Base-by-base conservation (phyloP, 2,888 invertebrate species). In the Agapetus fuscipes region DNA sequence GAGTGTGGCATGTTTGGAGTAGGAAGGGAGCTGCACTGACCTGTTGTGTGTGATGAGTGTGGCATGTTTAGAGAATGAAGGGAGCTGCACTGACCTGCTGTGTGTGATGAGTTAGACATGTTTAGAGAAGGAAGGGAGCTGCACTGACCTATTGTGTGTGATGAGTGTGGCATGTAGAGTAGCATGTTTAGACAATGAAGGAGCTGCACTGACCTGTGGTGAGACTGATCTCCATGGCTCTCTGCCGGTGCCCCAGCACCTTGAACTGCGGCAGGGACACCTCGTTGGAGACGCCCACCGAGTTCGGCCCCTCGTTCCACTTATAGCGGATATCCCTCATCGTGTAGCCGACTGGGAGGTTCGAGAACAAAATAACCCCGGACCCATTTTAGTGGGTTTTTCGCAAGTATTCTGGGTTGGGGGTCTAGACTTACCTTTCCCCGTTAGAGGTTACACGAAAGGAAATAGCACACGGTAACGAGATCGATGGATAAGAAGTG, bases 241-340 rank as follows among this genome's bases (percentile, higher is more conserved):
- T 85, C 75, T 91, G 91, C 59, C 89, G 85, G 76, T 91, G 90
- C 62, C 93, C 93, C 71, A 93, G 83, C 70, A 93, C 91, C 80
- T 91, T 89, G 83, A 94, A 94, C 77, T 94, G 93, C 70, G 94
- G 93, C 68, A 94, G 83, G 61, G 90, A 89, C 71, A 93, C 90
- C 74, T 91, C 90, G 72, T 84, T 85, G 73, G 89, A 89, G 63
- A 93, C 89, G 70, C 89, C 90, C 69, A 94, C 90, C 66, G 91
- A 89, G 76, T 87, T 84, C 63, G 86, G 84, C 59, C 89, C 89
- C 72, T 90, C 88, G 77, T 89, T 88, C 93, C 93, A 93, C 71
- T 87, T 88, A 83, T 93, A 93, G 64, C 89, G 83, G 78, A 91
- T 91, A 80, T 93, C 91, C 76, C 87, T 80, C 89, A 90, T 91